Evolutionary conservation across 2,888 invertebrate species (phyloP), one percentile per base, ranked within the genome.

Genomic region (Gasteruption jaculator): DNA sequence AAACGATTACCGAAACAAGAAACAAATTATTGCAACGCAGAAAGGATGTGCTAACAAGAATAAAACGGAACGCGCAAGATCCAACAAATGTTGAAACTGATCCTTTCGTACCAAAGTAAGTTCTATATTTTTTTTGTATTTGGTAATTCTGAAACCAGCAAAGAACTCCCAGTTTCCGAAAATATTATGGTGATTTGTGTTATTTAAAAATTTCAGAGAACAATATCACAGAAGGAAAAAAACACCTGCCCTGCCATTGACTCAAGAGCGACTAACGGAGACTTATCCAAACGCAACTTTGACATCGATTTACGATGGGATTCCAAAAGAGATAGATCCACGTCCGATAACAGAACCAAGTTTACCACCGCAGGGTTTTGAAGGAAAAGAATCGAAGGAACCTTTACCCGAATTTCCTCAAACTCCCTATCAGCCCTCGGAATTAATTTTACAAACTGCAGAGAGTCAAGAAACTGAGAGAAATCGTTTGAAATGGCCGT

Each of bases 1-100:
- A 94, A 71, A 77, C 74, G 5, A 41, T 83, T 0, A 69, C 79
- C 0, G 92, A 95, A 65, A 83, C 89, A 0, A 75, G 79, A 58
- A 65, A 73, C 4, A 95, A 95, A 68, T 65, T 95, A 5, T 47
- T 75, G 3, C 81, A 83, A 54, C 73, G 94, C 11, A 73, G 76
- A 48, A 76, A 70, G 50, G 84, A 85, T 59, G 77, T 91, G 1
- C 34, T 68, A 4, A 56, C 57, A 38, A 70, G 76, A 29, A 61
- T 75, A 25, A 61, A 57, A 41, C 57, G 50, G 34, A 61, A 65
- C 46, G 54, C 53, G 20, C 50, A 56, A 19, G 65, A 65, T 46
- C 45, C 49, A 3, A 41, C 34, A 7, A 53, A 61, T 41, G 52
- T 53, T 12, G 43, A 46, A 39, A 41, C 45, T 7, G 57, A 63